These are phyloP conservation scores for Drosophila nigricruria DNA, from an alignment of 2,888 invertebrate genomes.

Conservation along the genomic window DNA sequence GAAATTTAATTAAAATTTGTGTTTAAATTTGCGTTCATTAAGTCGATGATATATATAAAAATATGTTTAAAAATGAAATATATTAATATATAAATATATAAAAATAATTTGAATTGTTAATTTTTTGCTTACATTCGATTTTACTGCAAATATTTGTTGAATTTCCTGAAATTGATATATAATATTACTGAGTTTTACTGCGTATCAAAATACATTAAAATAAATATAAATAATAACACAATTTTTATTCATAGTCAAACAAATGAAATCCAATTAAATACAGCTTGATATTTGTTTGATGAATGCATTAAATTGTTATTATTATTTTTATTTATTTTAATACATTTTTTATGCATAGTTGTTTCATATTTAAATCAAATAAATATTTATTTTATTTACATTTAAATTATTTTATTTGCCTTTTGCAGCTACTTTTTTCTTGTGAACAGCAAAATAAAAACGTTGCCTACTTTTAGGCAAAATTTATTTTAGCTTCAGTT, in stretches of 20 bases:
- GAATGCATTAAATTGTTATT: background rate
- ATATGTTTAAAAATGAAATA: too few relatives aligned
- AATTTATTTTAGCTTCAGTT: too few relatives aligned
- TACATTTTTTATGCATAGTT: background rate
- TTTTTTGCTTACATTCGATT: background rate
- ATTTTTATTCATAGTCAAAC: too few relatives aligned
- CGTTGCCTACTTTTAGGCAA: constrained; percentile 28
- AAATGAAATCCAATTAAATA: too few relatives aligned
- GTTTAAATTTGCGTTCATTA: constrained; percentile 15
- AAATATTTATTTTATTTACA: background rate
- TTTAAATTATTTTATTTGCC: background rate
- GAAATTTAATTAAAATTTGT: constrained; percentile 44
- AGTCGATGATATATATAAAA: background rate
- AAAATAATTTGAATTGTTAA: background rate
- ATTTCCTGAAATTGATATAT: background rate
- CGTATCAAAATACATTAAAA: too few relatives aligned
- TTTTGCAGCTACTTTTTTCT: too few relatives aligned
- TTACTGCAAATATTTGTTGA: constrained; percentile 1
- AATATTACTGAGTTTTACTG: too few relatives aligned
- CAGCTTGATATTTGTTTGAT: background rate
- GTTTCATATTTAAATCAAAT: background rate
- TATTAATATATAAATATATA: background rate
- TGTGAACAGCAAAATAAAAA: too few relatives aligned
- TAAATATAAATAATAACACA: too few relatives aligned
- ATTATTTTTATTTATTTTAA: background rate